Percentiles rank a stretch among this genome's conserved stretches.
Evolutionary conservation across 2,113 vertebrate genomes (phyloP).

Genomic region (Amphiprion ocellaris): DNA sequence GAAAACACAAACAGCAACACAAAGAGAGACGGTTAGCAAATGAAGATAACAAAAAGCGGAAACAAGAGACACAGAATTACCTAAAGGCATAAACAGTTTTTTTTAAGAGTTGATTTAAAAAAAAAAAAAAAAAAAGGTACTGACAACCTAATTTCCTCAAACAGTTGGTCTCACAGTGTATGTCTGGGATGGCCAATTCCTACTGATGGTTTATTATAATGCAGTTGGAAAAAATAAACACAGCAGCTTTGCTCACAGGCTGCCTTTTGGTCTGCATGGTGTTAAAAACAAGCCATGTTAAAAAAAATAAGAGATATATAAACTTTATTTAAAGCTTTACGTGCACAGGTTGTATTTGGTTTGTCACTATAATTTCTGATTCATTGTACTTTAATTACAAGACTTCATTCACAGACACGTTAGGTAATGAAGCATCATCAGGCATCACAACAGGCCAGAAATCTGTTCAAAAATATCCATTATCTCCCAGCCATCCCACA

Average conservation of each 20-base stretch:
- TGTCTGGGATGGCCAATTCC: not conserved
- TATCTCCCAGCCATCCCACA: not conserved
- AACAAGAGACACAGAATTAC: slow-evolving; percentile 10
- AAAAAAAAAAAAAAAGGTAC: not conserved
- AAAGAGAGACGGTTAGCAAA: not conserved
- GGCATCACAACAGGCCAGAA: not conserved
- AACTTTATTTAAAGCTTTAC: not conserved
- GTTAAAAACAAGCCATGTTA: not conserved
- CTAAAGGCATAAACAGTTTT: not conserved
- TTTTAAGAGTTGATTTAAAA: not conserved
- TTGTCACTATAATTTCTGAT: not conserved
- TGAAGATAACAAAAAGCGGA: slow-evolving; percentile 11
- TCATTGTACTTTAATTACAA: not conserved
- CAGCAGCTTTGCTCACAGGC: not conserved
- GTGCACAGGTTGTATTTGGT: not conserved
- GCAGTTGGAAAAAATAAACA: not conserved
- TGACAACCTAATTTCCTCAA: not conserved
- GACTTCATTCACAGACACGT: not conserved
- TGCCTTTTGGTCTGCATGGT: not conserved
- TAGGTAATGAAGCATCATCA: not conserved
- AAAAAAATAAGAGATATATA: too few relatives aligned
- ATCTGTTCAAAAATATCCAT: not conserved
- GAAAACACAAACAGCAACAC: slow-evolving; percentile 12
- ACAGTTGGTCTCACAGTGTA: too few relatives aligned
- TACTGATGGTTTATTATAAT: not conserved